Percentiles rank a stretch among this genome's conserved stretches.
Evolutionary conservation across 2,113 vertebrate genomes (phyloP).

Genomic region (Grammomys dolichurus): DNA sequence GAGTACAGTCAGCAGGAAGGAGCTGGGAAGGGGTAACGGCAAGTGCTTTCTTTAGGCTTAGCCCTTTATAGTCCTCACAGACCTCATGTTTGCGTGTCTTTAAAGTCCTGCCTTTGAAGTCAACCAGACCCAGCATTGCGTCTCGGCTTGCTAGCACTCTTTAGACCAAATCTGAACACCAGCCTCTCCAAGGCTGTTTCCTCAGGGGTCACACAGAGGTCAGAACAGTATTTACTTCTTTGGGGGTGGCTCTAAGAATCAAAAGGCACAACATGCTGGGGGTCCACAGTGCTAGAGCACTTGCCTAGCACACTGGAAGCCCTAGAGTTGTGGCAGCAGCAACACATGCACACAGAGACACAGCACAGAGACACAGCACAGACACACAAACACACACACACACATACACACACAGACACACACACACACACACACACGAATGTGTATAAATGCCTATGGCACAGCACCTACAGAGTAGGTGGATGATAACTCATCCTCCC

Average conservation of each 20-base stretch:
- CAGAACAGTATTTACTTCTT: not conserved
- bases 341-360: not conserved
- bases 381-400: too few species aligned
- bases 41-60: not conserved
- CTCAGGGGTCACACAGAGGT: not conserved
- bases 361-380: not conserved
- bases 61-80: not conserved
- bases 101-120: constrained; percentile 39
- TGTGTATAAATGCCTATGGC: too few species aligned
- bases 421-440: too few species aligned
- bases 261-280: not conserved
- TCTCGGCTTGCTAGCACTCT: not conserved
- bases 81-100: not conserved
- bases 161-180: not conserved
- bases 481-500: not conserved
- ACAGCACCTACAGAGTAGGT: too few species aligned
- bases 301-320: not conserved
- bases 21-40: not conserved
- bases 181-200: not conserved
- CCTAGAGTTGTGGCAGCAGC: not conserved
- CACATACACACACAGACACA: too few species aligned
- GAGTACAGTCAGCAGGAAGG: not conserved
- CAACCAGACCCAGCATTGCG: not conserved
- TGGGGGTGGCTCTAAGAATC: not conserved
- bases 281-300: not conserved